Percentiles rank a stretch among this genome's conserved stretches.
Conservation (phyloP, 35 echinoderm and acorn worm species). For the Ptychodera flava region DNA sequence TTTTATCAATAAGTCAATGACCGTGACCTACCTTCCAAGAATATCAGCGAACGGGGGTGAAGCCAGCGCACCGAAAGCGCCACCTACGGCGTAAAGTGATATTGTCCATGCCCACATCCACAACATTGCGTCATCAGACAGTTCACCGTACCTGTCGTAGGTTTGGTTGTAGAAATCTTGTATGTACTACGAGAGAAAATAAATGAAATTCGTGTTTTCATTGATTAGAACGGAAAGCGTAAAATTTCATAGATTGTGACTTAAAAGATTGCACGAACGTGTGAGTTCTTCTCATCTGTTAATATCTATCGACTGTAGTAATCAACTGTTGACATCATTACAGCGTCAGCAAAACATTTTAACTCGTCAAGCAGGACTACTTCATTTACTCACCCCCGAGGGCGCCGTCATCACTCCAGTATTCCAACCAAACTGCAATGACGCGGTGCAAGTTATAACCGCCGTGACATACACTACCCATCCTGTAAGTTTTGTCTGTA, state of each 20-base stretch:
- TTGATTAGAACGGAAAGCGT: no score
- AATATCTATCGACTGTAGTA: no score
- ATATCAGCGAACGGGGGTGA: constrained; percentile 47
- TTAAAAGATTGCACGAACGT: no score
- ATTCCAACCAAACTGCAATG: constrained; percentile 35
- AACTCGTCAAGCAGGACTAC: no score
- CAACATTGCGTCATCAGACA: constrained; percentile 44
- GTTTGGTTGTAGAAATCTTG: constrained; percentile 83
- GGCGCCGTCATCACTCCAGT: constrained; percentile 40
- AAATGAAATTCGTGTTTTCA: no score
- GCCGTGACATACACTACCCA: background rate
- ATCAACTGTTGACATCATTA: no score
- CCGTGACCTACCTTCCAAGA: constrained; percentile 45
- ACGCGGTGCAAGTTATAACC: background rate
- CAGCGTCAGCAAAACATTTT: no score
- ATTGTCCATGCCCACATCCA: constrained; percentile 81
- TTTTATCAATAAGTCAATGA: background rate
- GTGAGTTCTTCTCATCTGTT: no score
- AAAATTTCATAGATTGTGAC: no score
- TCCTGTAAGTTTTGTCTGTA: background rate
- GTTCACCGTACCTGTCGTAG: constrained; percentile 29
- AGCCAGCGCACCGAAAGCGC: constrained; percentile 65
- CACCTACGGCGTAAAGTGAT: constrained; percentile 70
- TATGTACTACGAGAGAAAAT: constrained; percentile 68
- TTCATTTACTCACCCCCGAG: constrained; percentile 13